A percentile compares a stretch with the other conserved stretches of the same genome.
These are phyloP conservation scores for Spilogale gracilis DNA, from an alignment of 2,113 vertebrate genomes.

Conservation along the genomic window DNA sequence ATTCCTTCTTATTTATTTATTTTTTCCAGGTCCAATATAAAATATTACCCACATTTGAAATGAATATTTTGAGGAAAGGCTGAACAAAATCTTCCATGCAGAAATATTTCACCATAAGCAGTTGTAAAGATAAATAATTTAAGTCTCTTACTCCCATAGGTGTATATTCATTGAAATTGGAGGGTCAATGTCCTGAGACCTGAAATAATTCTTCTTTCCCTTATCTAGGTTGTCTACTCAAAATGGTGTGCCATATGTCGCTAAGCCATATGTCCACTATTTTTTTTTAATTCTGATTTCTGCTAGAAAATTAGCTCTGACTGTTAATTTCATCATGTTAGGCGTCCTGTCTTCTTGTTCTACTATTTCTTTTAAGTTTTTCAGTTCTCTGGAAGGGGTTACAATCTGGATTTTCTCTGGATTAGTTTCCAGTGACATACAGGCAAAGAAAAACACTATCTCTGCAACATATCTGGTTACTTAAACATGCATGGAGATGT, in stretches of 20 bases:
- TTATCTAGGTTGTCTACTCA: conserved; percentile 28
- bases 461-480: background rate
- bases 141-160: background rate
- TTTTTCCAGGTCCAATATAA: background rate
- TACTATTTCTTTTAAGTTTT: conserved; percentile 21
- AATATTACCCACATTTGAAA: background rate
- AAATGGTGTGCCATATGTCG: conserved; percentile 49
- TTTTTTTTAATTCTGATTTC: background rate
- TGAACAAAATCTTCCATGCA: conserved; percentile 34
- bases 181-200: background rate
- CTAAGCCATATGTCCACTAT: conserved; percentile 28
- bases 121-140: conserved; percentile 24
- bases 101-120: background rate
- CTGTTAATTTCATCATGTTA: conserved; percentile 39
- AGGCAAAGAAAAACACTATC: background rate
- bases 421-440: background rate
- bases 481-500: background rate
- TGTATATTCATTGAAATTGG: conserved; percentile 12
- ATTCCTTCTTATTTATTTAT: conserved; percentile 6
- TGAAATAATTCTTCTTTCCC: background rate
- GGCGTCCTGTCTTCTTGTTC: background rate
- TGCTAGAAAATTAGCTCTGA: background rate
- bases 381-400: background rate
- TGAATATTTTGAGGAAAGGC: background rate
- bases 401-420: background rate